A percentile compares a stretch with the other conserved stretches of the same genome.
phyloP scores from a whole-genome alignment of 1,140 invertebrate genomes.

The Drosophila sp. region DNA sequence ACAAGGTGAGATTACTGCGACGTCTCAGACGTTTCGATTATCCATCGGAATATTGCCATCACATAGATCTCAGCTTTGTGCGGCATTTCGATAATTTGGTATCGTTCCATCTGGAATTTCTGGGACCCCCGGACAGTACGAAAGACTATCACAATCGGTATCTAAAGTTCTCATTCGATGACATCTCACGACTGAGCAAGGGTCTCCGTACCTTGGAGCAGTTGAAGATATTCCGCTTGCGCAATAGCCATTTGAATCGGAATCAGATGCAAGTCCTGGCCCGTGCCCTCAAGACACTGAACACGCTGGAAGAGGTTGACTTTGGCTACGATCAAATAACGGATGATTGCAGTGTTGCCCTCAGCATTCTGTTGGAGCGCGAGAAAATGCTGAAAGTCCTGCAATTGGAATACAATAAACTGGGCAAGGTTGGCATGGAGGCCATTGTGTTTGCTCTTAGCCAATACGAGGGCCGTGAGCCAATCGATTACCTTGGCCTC shows the following conservation, averaged over 20 bases:
- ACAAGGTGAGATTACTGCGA: constrained; percentile 33
- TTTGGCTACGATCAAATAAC: constrained; percentile 49
- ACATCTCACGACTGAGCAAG: constrained; percentile 42
- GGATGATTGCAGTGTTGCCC: constrained; percentile 45
- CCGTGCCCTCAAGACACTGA: constrained; percentile 26
- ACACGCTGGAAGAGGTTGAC: constrained; percentile 48
- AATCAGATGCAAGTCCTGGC: constrained; percentile 43
- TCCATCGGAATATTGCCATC: constrained; percentile 51
- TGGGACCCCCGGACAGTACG: constrained; percentile 35
- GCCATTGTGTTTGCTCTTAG: constrained; percentile 15
- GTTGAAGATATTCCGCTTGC: constrained; percentile 48
- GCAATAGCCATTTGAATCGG: constrained; percentile 40
- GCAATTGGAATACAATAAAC: constrained; percentile 53
- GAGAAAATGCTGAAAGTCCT: constrained; percentile 26
- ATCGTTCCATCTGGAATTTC: constrained; percentile 53
- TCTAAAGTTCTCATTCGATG: constrained; percentile 46
- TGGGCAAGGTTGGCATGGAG: constrained; percentile 24
- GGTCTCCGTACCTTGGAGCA: constrained; percentile 30
- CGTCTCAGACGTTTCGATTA: constrained; percentile 31
- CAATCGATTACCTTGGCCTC: constrained; percentile 55
- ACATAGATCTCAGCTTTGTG: constrained; percentile 55
- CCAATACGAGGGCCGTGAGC: background rate
- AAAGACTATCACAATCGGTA: constrained; percentile 26
- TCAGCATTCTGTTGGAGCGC: constrained; percentile 34
- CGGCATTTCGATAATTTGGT: constrained; percentile 43